Evolutionary conservation across 2,113 vertebrate genomes (phyloP).

Genomic region (Oryctolagus cuniculus): DNA sequence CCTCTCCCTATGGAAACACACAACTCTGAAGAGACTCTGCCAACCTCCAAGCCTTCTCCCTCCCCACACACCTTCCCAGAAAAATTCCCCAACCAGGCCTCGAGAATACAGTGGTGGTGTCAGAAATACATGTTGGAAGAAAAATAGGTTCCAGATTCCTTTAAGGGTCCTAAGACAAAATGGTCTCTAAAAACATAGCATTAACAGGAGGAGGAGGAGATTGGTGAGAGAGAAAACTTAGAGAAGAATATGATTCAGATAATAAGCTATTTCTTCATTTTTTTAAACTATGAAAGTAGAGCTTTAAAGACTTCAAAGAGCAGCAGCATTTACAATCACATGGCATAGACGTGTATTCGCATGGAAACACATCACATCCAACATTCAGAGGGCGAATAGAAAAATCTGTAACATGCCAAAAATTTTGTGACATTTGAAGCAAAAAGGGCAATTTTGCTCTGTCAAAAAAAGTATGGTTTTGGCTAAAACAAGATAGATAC

Average conservation of each 20-base stretch:
- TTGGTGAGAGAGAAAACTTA: background rate
- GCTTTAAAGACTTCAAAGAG: slow-evolving; percentile 10
- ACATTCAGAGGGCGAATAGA: background rate
- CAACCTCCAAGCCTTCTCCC: background rate
- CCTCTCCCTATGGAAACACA: background rate
- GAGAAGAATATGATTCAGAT: background rate
- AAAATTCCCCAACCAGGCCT: too few relatives aligned
- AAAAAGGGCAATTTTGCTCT: background rate
- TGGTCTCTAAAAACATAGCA: slow-evolving; percentile 8
- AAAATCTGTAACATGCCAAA: background rate
- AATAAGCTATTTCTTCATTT: background rate
- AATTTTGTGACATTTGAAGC: background rate
- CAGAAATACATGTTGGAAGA: background rate
- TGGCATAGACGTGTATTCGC: background rate
- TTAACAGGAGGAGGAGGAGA: background rate
- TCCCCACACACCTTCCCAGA: background rate
- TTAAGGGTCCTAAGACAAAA: background rate
- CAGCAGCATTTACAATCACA: background rate
- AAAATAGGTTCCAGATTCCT: background rate
- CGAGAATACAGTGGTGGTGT: background rate
- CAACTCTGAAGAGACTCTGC: background rate
- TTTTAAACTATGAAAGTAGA: background rate
- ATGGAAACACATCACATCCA: background rate
- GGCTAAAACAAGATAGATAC: background rate
- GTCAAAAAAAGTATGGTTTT: background rate